Evolutionary conservation across 1,140 invertebrate species (phyloP).

Genomic region (Lerema accius): DNA sequence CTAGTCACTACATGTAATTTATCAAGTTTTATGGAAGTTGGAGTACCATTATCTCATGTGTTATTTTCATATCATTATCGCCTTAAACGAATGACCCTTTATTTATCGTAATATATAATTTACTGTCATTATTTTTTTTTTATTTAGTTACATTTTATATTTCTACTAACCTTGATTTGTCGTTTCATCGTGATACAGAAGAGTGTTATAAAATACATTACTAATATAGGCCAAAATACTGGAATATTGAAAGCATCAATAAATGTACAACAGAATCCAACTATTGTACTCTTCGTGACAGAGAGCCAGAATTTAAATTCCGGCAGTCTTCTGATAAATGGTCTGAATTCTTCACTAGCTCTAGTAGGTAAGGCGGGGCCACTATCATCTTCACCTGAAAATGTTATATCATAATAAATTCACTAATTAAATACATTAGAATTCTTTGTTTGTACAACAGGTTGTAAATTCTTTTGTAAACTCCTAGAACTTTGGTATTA

Average conservation of each 20-base stretch:
- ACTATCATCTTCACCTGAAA: constrained; percentile 88
- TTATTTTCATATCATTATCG: not conserved
- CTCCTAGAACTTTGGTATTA: too few species aligned
- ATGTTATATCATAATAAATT: too few species aligned
- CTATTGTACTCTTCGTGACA: constrained; percentile 96
- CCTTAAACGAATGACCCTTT: not conserved
- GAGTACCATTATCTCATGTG: too few species aligned
- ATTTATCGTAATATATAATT: constrained; percentile 7
- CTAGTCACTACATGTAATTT: not conserved
- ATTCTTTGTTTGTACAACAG: too few species aligned
- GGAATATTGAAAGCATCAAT: constrained; percentile 99
- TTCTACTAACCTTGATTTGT: constrained; percentile 95
- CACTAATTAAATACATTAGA: too few species aligned
- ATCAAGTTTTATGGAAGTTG: too few species aligned
- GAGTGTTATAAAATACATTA: constrained; percentile 99
- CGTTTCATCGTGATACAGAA: constrained; percentile 99
- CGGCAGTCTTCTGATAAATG: constrained; percentile 98
- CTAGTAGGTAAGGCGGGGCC: constrained; percentile 97
- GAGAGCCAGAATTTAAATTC: constrained; percentile 99
- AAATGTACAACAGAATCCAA: constrained; percentile 96
- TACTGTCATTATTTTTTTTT: too few species aligned
- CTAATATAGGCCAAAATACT: constrained; percentile 99
- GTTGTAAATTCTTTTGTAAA: too few species aligned
- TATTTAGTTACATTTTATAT: constrained; percentile 7
- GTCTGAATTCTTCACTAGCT: constrained; percentile 98